These are phyloP conservation scores for Tanytarsus gracilentus DNA, from an alignment of 2,888 invertebrate genomes.

Conservation along the genomic window DNA sequence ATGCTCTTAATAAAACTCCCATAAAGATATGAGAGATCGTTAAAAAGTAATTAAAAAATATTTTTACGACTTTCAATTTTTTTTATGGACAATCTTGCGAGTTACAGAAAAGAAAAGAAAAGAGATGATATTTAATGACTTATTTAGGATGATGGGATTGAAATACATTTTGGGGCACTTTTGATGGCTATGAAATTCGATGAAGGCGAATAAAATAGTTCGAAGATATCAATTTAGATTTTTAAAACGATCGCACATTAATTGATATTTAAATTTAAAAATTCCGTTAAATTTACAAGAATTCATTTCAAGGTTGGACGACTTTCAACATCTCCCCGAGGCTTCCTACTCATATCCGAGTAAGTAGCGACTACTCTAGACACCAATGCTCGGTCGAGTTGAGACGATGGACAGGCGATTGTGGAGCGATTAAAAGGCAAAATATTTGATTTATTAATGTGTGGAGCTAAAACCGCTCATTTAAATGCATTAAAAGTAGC, in stretches of 20 bases:
- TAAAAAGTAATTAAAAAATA: conserved; percentile 22
- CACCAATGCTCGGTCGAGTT: too few species aligned
- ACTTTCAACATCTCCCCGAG: too few species aligned
- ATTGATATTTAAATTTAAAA: too few species aligned
- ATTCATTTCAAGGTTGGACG: too few species aligned
- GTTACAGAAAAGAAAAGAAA: too few species aligned
- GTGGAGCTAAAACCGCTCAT: neutral
- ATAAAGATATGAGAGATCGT: conserved; percentile 1
- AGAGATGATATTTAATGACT: conserved; percentile 21
- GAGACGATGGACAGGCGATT: too few species aligned
- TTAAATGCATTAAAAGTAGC: conserved; percentile 13
- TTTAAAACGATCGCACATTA: too few species aligned
- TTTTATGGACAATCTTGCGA: neutral
- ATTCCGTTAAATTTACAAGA: too few species aligned
- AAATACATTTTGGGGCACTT: neutral
- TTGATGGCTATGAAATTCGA: neutral
- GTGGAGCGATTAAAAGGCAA: conserved; percentile 13
- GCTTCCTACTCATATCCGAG: too few species aligned
- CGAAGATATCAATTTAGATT: too few species aligned
- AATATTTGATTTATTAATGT: conserved; percentile 12
- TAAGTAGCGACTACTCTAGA: too few species aligned
- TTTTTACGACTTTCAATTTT: conserved; percentile 14
- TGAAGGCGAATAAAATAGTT: too few species aligned
- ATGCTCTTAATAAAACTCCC: neutral
- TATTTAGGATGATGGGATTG: neutral